A percentile compares a stretch with the other conserved stretches of the same genome.
Conservation (phyloP, 2,797 vertebrate species). For the Mionectes olivaceus region DNA sequence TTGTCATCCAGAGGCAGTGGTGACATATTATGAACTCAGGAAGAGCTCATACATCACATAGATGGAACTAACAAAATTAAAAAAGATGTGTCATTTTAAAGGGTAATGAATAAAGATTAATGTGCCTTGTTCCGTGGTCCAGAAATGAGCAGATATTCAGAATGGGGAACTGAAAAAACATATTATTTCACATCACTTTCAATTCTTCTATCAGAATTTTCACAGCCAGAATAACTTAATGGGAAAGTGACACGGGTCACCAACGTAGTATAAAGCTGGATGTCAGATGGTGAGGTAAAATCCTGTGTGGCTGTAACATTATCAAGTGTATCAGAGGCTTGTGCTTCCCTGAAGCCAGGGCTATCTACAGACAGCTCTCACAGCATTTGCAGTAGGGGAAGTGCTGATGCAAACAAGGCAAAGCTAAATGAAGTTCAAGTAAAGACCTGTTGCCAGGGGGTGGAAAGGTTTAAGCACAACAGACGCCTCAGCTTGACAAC, state of each 20-base stretch:
- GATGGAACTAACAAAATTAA: neutral
- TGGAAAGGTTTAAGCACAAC: conserved; percentile 10
- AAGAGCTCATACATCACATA: neutral
- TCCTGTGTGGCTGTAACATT: neutral
- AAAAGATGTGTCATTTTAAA: neutral
- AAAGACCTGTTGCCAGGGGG: neutral
- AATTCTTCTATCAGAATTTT: neutral
- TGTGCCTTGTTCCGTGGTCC: neutral
- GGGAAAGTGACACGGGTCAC: neutral
- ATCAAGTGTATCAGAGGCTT: neutral
- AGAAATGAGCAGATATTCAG: neutral
- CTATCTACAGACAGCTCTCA: neutral
- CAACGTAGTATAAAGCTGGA: neutral
- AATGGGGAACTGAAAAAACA: neutral
- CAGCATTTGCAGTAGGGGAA: neutral
- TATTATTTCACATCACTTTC: neutral
- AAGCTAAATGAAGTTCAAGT: neutral
- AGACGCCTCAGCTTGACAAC: neutral
- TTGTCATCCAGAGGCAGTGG: conserved; percentile 13
- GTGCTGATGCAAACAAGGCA: neutral
- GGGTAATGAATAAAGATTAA: neutral
- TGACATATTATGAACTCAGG: conserved; percentile 7
- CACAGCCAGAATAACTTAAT: neutral
- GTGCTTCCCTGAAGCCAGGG: neutral
- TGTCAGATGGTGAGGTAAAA: neutral